These are phyloP conservation scores for Sphecodes monilicornis DNA, from an alignment of 2,888 invertebrate species.

Conservation along the genomic window DNA sequence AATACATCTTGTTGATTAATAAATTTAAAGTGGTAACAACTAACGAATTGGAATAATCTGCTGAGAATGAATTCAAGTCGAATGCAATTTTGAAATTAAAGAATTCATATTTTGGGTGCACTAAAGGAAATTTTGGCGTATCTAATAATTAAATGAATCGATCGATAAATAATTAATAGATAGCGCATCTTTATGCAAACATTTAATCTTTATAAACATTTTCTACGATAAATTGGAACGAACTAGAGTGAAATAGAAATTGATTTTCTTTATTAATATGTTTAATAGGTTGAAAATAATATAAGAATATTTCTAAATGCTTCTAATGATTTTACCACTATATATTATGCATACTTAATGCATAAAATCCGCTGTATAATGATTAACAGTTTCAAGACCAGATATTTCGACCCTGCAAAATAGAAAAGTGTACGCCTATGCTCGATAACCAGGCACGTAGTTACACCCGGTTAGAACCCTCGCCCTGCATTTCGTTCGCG, in stretches of 20 bases:
- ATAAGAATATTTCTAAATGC: too few relatives aligned
- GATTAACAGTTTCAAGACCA: background rate
- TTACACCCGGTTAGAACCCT: constrained; percentile 53
- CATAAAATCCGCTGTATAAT: too few relatives aligned
- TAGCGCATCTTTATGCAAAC: too few relatives aligned
- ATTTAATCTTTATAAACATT: too few relatives aligned
- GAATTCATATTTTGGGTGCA: background rate
- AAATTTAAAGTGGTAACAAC: too few relatives aligned
- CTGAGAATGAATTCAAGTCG: background rate
- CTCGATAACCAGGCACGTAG: constrained; percentile 28
- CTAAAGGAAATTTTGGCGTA: background rate
- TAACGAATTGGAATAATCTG: background rate
- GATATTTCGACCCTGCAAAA: background rate
- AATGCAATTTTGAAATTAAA: background rate
- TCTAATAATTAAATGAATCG: background rate
- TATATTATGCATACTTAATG: too few relatives aligned
- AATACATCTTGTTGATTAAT: too few relatives aligned
- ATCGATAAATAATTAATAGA: background rate
- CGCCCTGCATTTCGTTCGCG: constrained; percentile 55
- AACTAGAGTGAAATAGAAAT: too few relatives aligned
- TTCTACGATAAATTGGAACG: too few relatives aligned
- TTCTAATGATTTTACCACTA: too few relatives aligned
- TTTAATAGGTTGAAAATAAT: too few relatives aligned
- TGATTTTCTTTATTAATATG: too few relatives aligned
- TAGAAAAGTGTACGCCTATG: constrained; percentile 59